Evolutionary conservation across 2,888 invertebrate genomes (phyloP).

Genomic region (Deilephila porcellus): DNA sequence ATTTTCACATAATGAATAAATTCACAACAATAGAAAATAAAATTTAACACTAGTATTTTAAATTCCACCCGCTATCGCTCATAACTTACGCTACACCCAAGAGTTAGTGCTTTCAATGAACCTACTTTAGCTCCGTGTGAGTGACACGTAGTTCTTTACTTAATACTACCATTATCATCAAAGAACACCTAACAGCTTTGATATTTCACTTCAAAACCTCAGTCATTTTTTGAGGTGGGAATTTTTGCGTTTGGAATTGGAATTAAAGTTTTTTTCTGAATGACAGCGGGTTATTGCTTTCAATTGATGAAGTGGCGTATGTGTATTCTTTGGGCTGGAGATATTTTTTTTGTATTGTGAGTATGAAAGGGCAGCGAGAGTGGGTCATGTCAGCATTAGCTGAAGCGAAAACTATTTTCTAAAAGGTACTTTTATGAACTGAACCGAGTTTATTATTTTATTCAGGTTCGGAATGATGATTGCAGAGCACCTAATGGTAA

Average conservation of each 20-base stretch:
- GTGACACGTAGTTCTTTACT: conserved; percentile 26
- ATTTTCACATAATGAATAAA: no score
- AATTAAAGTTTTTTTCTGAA: background rate
- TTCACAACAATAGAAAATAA: background rate
- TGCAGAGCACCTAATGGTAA: no score
- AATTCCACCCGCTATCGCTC: background rate
- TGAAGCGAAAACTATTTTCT: no score
- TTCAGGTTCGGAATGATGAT: no score
- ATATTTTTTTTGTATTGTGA: background rate
- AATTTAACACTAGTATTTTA: background rate
- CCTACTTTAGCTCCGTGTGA: conserved; percentile 29
- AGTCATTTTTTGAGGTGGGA: background rate
- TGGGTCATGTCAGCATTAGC: no score
- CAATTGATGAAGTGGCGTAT: background rate
- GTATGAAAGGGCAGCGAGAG: background rate
- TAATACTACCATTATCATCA: conserved; percentile 21
- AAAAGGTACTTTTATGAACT: no score
- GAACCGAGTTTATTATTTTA: no score
- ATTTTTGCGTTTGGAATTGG: background rate
- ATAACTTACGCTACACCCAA: background rate
- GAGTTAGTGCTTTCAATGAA: conserved; percentile 33
- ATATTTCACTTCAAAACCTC: conserved; percentile 12
- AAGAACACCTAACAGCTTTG: background rate
- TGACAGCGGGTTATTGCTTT: background rate
- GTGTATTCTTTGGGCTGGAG: background rate